Conservation (phyloP, 2,888 invertebrate genomes). For the Leptopterna dolabrata region DNA sequence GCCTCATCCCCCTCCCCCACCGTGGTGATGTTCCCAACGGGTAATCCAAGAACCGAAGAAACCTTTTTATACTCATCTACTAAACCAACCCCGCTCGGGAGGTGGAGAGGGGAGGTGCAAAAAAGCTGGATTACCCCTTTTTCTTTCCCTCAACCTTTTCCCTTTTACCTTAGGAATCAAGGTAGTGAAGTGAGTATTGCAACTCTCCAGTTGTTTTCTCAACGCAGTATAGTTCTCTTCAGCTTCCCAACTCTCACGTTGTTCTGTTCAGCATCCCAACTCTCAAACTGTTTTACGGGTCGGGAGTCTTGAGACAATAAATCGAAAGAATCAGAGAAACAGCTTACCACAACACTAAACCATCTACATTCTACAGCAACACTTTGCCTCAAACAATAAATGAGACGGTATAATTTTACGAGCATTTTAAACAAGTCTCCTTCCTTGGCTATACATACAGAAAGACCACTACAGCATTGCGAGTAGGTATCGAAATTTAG, state of each 20-base stretch:
- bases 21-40: not conserved
- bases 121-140: conserved; percentile 29
- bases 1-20: conserved; percentile 5
- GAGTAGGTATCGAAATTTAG: too few species aligned
- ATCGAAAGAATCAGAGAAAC: too few species aligned
- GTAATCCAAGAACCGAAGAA: conserved; percentile 45
- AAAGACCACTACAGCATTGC: too few species aligned
- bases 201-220: not conserved
- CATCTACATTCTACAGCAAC: too few species aligned
- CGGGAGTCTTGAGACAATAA: not conserved
- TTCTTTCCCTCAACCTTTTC: not conserved
- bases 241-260: not conserved
- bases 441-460: too few species aligned
- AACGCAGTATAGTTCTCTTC: not conserved
- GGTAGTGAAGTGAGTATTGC: not conserved
- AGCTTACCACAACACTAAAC: too few species aligned
- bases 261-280: not conserved
- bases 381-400: too few species aligned
- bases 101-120: not conserved
- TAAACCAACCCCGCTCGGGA: not conserved
- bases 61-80: conserved; percentile 46
- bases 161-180: not conserved
- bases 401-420: too few species aligned
- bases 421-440: too few species aligned
- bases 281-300: not conserved